phyloP scores from a whole-genome alignment of 2,888 invertebrate species.

The Tetramorium bicarinatum region DNA sequence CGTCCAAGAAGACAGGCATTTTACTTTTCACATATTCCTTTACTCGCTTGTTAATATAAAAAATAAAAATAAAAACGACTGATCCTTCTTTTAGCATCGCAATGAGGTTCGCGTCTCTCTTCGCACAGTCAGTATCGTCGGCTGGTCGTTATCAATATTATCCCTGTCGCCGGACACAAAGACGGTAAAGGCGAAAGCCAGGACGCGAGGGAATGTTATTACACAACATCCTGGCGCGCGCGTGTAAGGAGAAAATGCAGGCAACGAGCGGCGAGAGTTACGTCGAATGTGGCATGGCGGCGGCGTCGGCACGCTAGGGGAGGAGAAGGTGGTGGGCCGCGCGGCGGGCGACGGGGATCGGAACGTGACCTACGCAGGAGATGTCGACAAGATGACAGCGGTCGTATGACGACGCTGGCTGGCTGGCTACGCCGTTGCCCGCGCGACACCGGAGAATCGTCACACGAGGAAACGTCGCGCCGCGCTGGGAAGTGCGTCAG shows the following conservation, averaged over 20 bases:
- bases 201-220: neutral
- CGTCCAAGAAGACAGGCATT: no score
- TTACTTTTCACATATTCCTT: no score
- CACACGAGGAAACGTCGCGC: conserved; percentile 13
- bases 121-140: neutral
- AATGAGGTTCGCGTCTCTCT: neutral
- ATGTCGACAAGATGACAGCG: conserved; percentile 83
- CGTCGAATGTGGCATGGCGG: conserved; percentile 66
- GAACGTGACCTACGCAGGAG: conserved; percentile 77
- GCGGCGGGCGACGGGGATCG: conserved; percentile 63
- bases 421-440: conserved; percentile 66
- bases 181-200: no score
- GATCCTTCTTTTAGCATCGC: neutral
- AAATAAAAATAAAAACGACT: neutral
- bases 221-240: neutral
- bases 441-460: conserved; percentile 27
- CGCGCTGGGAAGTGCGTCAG: conserved; percentile 49
- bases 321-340: neutral
- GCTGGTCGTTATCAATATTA: neutral
- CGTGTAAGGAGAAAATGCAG: neutral
- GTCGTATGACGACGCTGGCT: conserved; percentile 70
- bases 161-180: no score
- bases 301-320: conserved; percentile 71
- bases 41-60: neutral
- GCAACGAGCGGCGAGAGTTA: neutral